phyloP scores from a whole-genome alignment of 2,797 vertebrate genomes.

The Clangula hyemalis region DNA sequence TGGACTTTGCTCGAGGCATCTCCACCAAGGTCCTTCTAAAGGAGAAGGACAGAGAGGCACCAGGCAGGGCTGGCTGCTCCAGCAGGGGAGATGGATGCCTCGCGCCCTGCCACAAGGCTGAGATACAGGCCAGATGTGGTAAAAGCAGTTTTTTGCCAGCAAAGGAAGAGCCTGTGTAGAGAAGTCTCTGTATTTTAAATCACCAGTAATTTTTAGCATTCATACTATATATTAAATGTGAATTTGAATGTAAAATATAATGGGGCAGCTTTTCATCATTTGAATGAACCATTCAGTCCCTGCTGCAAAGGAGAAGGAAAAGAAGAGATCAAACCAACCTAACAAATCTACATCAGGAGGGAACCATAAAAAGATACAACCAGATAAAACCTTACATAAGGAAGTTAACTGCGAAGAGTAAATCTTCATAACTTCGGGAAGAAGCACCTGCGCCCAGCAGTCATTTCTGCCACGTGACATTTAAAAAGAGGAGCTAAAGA shows the following conservation, averaged over 20 bases:
- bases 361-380: constrained; percentile 51
- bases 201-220: neutral
- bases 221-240: neutral
- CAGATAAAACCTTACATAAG: constrained; percentile 42
- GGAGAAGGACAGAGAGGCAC: neutral
- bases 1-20: neutral
- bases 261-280: neutral
- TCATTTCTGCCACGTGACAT: neutral
- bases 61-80: neutral
- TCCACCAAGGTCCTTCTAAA: neutral
- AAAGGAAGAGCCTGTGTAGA: neutral
- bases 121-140: neutral
- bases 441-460: neutral
- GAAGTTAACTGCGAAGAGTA: neutral
- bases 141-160: neutral
- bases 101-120: fast-evolving
- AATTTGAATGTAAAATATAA: constrained; percentile 20
- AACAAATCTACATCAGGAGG: constrained; percentile 14
- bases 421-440: neutral
- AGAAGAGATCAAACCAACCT: neutral
- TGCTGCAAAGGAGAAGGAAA: neutral
- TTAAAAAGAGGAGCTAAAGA: neutral
- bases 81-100: neutral
- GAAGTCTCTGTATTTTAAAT: neutral
- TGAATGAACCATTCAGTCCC: neutral